Percentiles rank a stretch among this genome's conserved stretches.
Evolutionary conservation across 1,140 invertebrate genomes (phyloP).

Genomic region (Aleiodes sp.): DNA sequence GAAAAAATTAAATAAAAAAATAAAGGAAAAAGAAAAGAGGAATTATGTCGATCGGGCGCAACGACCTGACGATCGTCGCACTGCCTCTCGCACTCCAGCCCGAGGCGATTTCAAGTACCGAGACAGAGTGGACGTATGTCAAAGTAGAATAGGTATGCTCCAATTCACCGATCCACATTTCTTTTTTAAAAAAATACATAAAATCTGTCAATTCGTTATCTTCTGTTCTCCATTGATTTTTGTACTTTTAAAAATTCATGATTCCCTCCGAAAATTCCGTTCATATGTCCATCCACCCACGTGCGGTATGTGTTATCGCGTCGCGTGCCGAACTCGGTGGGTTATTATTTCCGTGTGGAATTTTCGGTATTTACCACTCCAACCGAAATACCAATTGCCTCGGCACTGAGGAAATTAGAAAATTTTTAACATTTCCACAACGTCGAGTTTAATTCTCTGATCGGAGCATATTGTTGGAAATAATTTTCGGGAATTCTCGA

Average conservation of each 20-base stretch:
- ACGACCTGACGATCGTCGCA: slow-evolving; percentile 26
- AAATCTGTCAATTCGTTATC: too few relatives aligned
- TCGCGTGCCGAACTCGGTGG: slow-evolving; percentile 25
- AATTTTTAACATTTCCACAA: too few relatives aligned
- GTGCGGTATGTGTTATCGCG: slow-evolving; percentile 28
- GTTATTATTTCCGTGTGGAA: slow-evolving; percentile 24
- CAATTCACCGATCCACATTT: neutral
- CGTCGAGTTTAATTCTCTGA: too few relatives aligned
- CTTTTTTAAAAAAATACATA: neutral
- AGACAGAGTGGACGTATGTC: slow-evolving; percentile 22
- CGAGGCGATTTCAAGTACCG: slow-evolving; percentile 17
- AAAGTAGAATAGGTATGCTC: slow-evolving; percentile 16
- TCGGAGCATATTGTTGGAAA: too few relatives aligned
- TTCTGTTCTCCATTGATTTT: too few relatives aligned
- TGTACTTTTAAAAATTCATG: too few relatives aligned
- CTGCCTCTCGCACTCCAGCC: slow-evolving; percentile 15
- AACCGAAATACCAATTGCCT: slow-evolving; percentile 3
- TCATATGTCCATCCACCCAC: slow-evolving; percentile 1
- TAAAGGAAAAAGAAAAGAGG: neutral
- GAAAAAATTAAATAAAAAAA: slow-evolving; percentile 11
- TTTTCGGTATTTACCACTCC: neutral
- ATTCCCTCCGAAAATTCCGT: neutral
- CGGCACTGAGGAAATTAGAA: neutral
- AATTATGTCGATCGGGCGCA: slow-evolving; percentile 31
- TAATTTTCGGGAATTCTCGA: too few relatives aligned